Conservation (phyloP, 2,113 vertebrate genomes). For the Sporophila hypoxantha region DNA sequence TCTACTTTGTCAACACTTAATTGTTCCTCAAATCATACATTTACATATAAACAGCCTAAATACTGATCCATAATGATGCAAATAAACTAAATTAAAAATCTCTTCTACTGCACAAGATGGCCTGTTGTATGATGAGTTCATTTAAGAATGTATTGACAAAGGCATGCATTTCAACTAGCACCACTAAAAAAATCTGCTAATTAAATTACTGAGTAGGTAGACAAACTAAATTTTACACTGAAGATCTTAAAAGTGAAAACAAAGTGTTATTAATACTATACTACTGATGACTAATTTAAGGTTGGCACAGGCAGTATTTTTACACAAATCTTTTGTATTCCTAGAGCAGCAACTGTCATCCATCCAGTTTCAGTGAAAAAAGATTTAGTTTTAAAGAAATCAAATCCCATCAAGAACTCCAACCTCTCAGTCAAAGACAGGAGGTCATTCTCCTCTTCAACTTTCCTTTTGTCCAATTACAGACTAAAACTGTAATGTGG, state of each 20-base stretch:
- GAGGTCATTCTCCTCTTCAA: background rate
- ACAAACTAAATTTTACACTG: constrained; percentile 32
- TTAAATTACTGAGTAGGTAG: constrained; percentile 54
- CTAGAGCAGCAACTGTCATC: background rate
- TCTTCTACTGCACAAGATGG: constrained; percentile 66
- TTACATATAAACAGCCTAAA: constrained; percentile 83
- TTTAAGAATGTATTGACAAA: constrained; percentile 67
- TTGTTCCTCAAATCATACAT: constrained; percentile 84
- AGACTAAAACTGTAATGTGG: background rate
- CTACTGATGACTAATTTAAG: constrained; percentile 1
- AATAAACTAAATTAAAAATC: constrained; percentile 82
- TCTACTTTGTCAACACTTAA: constrained; percentile 85
- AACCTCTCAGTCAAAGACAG: background rate
- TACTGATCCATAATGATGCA: constrained; percentile 81
- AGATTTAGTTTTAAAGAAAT: background rate
- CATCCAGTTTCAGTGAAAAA: background rate
- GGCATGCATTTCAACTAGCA: constrained; percentile 36
- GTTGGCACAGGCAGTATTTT: background rate
- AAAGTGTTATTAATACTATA: constrained; percentile 5
- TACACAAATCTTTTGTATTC: background rate
- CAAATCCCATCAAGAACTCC: background rate
- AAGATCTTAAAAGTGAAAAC: constrained; percentile 20
- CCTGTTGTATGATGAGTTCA: constrained; percentile 69
- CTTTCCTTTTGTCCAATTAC: background rate
- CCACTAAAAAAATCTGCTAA: constrained; percentile 35